Conservation (phyloP, 2,797 vertebrate species). For the Myotis myotis region DNA sequence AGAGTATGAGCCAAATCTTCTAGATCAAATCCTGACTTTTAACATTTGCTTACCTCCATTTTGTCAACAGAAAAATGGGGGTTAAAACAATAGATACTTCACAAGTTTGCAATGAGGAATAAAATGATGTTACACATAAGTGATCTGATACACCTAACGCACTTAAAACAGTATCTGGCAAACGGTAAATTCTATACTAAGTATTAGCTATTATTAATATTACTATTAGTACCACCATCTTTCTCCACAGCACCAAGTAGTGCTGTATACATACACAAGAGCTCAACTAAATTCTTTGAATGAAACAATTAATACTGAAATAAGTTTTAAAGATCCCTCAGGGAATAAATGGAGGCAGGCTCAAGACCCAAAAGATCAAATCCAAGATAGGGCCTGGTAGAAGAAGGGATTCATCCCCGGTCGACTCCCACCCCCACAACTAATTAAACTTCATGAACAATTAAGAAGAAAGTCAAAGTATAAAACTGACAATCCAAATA, state of each 20-base stretch:
- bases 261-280: background rate
- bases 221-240: background rate
- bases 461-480: slow-evolving; percentile 23
- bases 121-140: background rate
- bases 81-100: background rate
- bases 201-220: background rate
- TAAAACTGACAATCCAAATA: slow-evolving; percentile 24
- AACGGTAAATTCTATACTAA: background rate
- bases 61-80: background rate
- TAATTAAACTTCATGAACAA: slow-evolving; percentile 39
- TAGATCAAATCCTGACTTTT: background rate
- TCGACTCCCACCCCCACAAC: background rate
- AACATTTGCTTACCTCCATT: slow-evolving; percentile 7
- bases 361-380: slow-evolving; percentile 5
- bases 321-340: slow-evolving; percentile 15
- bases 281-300: background rate
- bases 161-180: background rate
- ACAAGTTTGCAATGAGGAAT: background rate
- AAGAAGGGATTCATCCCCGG: background rate
- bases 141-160: background rate
- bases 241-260: background rate
- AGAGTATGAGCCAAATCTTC: background rate
- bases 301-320: slow-evolving; percentile 17
- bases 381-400: background rate
- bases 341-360: slow-evolving; percentile 3